phyloP scores from a whole-genome alignment of 2,888 invertebrate genomes.

The Cheilosia variabilis region DNA sequence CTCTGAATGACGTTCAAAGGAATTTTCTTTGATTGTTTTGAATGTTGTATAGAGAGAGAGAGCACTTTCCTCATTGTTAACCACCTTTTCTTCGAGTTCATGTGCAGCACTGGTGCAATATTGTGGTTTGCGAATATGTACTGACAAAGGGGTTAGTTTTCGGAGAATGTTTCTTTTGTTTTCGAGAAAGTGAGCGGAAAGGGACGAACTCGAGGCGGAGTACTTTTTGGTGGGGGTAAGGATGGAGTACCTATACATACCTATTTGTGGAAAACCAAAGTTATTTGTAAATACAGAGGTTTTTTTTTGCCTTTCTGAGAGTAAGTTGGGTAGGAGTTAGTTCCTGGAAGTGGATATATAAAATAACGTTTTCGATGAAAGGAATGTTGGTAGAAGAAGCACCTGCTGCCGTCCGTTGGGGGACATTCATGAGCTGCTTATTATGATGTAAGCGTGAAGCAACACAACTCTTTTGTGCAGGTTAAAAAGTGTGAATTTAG shows the following conservation, averaged over 20 bases:
- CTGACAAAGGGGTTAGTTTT: slow-evolving; percentile 40
- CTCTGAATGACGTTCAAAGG: slow-evolving; percentile 70
- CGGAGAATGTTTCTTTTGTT: slow-evolving; percentile 49
- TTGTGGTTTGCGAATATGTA: slow-evolving; percentile 60
- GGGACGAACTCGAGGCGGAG: background rate
- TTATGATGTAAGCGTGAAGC: too few relatives aligned
- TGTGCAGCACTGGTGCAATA: slow-evolving; percentile 67
- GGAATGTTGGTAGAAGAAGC: too few relatives aligned
- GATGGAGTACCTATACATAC: background rate
- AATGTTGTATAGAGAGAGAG: slow-evolving; percentile 26
- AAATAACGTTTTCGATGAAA: background rate
- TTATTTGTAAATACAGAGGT: background rate
- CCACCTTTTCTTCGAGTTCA: slow-evolving; percentile 59
- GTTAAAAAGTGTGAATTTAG: too few relatives aligned
- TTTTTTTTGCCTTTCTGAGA: background rate
- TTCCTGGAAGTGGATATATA: background rate
- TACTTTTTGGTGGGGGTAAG: background rate
- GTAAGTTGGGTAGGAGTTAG: background rate
- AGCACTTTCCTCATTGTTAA: slow-evolving; percentile 56
- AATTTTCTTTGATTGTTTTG: slow-evolving; percentile 71
- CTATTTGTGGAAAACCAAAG: background rate
- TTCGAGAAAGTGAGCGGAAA: slow-evolving; percentile 51
- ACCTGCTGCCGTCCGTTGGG: too few relatives aligned
- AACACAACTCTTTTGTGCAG: too few relatives aligned
- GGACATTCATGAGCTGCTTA: too few relatives aligned